A percentile compares a stretch with the other conserved stretches of the same genome.
These are phyloP conservation scores for Tor tambroides DNA, from an alignment of 2,113 vertebrate species.

Conservation along the genomic window DNA sequence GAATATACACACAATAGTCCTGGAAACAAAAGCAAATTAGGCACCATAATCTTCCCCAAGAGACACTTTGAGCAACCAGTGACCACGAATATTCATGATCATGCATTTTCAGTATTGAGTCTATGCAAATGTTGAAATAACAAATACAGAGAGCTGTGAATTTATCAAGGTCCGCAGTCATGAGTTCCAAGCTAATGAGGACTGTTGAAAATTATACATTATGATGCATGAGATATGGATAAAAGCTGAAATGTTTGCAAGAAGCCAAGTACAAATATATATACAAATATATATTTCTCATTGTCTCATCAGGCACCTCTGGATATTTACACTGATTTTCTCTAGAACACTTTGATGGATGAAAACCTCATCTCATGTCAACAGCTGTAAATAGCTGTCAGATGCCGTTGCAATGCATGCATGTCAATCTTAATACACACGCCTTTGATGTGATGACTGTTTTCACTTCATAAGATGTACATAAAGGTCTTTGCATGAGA, in stretches of 20 bases:
- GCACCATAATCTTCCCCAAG: constrained; percentile 1
- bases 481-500: not conserved
- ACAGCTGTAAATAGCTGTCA: constrained; percentile 17
- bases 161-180: not conserved
- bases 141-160: constrained; percentile 10
- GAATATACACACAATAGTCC: not conserved
- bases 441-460: not conserved
- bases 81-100: constrained; percentile 22
- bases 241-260: constrained; percentile 19
- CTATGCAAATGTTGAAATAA: constrained; percentile 28
- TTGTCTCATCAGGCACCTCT: constrained; percentile 4
- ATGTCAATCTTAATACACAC: not conserved
- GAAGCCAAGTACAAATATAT: not conserved
- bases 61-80: constrained; percentile 18
- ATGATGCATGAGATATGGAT: constrained; percentile 17
- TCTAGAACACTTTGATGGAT: constrained; percentile 1
- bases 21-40: constrained; percentile 16
- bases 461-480: not conserved
- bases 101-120: not conserved
- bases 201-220: not conserved
- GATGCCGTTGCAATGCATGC: not conserved
- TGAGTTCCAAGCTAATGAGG: constrained; percentile 10
- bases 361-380: constrained; percentile 9
- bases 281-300: not conserved
- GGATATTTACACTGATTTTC: not conserved